Base-by-base conservation (phyloP, 2,888 invertebrate species). In the Zelleria hepariella region DNA sequence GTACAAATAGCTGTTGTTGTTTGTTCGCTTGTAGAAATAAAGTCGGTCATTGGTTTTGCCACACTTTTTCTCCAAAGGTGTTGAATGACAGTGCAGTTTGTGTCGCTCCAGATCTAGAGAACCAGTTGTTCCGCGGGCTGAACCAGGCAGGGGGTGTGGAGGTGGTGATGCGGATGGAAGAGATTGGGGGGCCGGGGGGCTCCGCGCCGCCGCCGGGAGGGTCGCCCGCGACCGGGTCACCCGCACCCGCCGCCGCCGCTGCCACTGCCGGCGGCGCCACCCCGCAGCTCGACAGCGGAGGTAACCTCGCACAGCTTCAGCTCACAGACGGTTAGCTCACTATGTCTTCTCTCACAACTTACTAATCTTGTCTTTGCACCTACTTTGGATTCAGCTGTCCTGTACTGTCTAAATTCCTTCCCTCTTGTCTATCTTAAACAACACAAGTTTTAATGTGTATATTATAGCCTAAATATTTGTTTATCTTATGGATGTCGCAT, bases 131-230 rank as follows among this genome's bases (percentile, higher is more conserved):
- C 61, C 74, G 78, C 59, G 72, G 74, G 21, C 63, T 80, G 66
- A 72, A 72, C 60, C 78, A 76, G 61, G 64, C 67, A 8, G 73
- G 68, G 23, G 63, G 75, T 5, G 75, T 82, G 3, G 83, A 82
- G 62, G 78, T 83, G 2, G 75, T 83, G 47, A 80, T 82, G 80
- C 81, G 78, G 58, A 78, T 82, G 80, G 83, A 82, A 59, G 81
- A 82, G 62, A 69, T 81, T 1, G 47, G 24, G 59, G 48, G 21
- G 8, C 47, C 32, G 8, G 42, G 52, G 5, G 59, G 6, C 15
- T 26, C 0, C 47, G 21, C 3, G 10, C n/a, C 1, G 56, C 42
- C 25, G 59, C 5, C 61, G 61, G 27, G 57, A 47, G 8, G 8
- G n/a, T 4, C 5, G 20, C 21, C 52, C 52, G 23, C 8, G 5